Base-by-base conservation (phyloP, 2,797 vertebrate species). In the Champsocephalus esox region DNA sequence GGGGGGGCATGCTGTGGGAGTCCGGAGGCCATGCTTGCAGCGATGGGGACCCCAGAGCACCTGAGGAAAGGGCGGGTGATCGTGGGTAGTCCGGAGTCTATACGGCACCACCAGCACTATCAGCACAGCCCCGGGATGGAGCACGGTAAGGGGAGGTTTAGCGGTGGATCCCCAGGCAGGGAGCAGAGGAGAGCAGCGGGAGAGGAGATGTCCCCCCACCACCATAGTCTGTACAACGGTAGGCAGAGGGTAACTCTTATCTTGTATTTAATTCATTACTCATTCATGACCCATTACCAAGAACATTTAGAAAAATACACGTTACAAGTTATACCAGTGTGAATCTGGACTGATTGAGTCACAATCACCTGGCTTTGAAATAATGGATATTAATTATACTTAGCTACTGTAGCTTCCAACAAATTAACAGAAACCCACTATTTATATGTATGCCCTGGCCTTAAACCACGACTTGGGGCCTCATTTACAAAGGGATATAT, bases 171-270 rank as follows among this genome's bases (percentile, higher is more conserved):
- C 60, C 88, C 88, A 52, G 93, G 93, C 89, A 93, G 96, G 82
- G 97, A 98, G 79, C 96, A 97, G 68, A 95, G 96, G 88, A 95
- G 96, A 92, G 90, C 93, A 80, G 88, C 91, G 1, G 94, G 94
- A 21, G 97, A 98, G 32, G 96, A 99, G 60, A 78, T 92, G 70
- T 92, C 95, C 50, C 93, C 96, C 75, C 96, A 98, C 91, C 98
- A 98, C 91, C 95, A 96, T 82, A 96, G 94, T 90, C 94, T 98
- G 92, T 98, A 99, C 96, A 98, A 97, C 86, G 97, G 97, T 95
- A 97, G 97, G 97, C 92, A 77, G 73, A 82, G 68, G 80, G 85
- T 84, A 87, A 84, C 82, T 70, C 54, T 68, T 62, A 45, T 64
- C 68, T 83, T 73, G 12, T 73, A 46, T 79, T 79, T 12, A 60